Percentiles rank a stretch among this genome's conserved stretches.
These are phyloP conservation scores for Periplaneta americana DNA, from an alignment of 1,140 invertebrate genomes.

Conservation along the genomic window DNA sequence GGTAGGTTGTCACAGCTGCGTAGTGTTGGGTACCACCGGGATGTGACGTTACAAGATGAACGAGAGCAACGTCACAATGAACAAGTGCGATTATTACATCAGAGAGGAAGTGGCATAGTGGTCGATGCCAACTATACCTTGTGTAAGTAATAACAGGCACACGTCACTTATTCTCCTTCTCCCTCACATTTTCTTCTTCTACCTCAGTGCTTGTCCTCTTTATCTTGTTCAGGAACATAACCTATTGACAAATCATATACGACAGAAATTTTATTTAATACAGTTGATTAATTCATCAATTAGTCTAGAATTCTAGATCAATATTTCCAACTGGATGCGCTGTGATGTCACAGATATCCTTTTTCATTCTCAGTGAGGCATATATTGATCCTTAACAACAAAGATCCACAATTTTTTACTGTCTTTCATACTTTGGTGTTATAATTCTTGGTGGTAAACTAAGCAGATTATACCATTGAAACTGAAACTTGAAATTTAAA, in stretches of 20 bases:
- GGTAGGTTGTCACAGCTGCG: constrained; percentile 64
- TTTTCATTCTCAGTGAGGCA: too few species aligned
- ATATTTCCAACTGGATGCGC: too few species aligned
- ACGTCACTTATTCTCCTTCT: neutral
- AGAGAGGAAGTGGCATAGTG: constrained; percentile 54
- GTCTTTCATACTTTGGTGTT: too few species aligned
- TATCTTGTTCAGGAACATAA: neutral
- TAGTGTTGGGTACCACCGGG: constrained; percentile 61
- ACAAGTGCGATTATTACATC: constrained; percentile 62
- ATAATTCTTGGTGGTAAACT: too few species aligned
- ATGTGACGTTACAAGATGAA: constrained; percentile 66
- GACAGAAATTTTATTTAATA: neutral
- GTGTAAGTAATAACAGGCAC: constrained; percentile 48
- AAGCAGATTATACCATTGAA: too few species aligned
- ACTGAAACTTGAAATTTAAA: too few species aligned
- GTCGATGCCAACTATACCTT: constrained; percentile 64
- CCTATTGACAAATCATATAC: neutral
- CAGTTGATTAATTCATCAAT: too few species aligned
- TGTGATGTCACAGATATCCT: too few species aligned
- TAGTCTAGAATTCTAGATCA: too few species aligned
- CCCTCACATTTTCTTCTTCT: neutral
- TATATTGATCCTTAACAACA: too few species aligned
- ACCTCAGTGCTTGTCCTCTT: neutral
- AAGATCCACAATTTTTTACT: too few species aligned
- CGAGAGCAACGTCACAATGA: constrained; percentile 62